Base-by-base conservation (phyloP, 2,797 vertebrate species). In the Tapera naevia region DNA sequence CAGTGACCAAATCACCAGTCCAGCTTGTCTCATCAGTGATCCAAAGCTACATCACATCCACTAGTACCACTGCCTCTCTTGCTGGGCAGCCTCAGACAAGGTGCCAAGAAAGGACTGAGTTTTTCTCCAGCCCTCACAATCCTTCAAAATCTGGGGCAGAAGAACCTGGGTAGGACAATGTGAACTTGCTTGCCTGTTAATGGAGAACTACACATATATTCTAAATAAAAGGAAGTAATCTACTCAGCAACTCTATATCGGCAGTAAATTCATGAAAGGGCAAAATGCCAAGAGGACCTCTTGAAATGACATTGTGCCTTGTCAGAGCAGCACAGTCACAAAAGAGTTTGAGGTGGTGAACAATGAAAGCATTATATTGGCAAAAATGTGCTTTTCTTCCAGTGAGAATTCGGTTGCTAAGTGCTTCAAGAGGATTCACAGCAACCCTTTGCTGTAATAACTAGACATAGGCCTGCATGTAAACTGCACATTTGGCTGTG, bases 351-450 rank as follows among this genome's bases (percentile, higher is more conserved):
- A 89, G 81, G 65, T 64, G 16, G 48, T 84, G 80, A 91, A 94
- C 83, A 92, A 89, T 65, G 69, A 69, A n/a, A 94, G 54, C 32
- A 76, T 82, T 79, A 56, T 82, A 64, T n/a, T 71, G 80, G 80
- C 89, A 91, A 89, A 90, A 94, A 96, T 94, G 81, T 65, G 65
- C 74, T 88, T 86, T 94, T 54, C 86, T 91, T 87, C 79, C 86
- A 94, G 73, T 23, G 72, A 71, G 84, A 93, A 89, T 78, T 91
- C 57, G 62, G 88, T 91, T 76, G 79, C 94, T 94, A 94, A 96
- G 90, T 53, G 65, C 54, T 94, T 71, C 78, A 87, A 82, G 56
- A 94, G 57, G 88, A 96, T 94, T 97, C 96, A 93, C 83, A 91
- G 72, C 79, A 94, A 82, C 65, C 50, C 76, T 89, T 90, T 75